Conservation (phyloP, 2,888 invertebrate genomes). For the Drosophila paracracens region DNA sequence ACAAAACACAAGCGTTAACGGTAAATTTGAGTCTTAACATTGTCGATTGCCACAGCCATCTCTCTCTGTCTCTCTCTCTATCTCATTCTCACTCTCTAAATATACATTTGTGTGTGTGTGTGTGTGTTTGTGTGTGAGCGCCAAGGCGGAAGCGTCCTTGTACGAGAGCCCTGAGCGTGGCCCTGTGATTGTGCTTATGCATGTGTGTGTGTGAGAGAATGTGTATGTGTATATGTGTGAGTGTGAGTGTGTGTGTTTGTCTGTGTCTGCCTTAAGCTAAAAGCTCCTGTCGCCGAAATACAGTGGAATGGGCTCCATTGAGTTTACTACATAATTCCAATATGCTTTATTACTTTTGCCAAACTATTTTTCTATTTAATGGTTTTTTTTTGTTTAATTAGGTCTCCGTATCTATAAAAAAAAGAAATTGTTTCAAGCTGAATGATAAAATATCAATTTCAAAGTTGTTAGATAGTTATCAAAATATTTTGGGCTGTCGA, state of each 20-base stretch:
- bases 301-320: slow-evolving; percentile 35
- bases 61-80: neutral
- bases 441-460: neutral
- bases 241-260: slow-evolving; percentile 7
- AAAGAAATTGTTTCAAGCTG: neutral
- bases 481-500: neutral
- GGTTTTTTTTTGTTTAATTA: neutral
- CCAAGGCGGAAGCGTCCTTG: slow-evolving; percentile 74
- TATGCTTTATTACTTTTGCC: neutral
- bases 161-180: slow-evolving; percentile 56
- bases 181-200: slow-evolving; percentile 30
- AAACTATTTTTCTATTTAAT: neutral
- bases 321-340: neutral
- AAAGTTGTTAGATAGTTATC: neutral
- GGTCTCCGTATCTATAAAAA: neutral
- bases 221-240: neutral
- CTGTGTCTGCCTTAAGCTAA: slow-evolving; percentile 34
- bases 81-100: neutral
- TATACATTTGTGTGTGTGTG: slow-evolving; percentile 12
- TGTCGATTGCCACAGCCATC: slow-evolving; percentile 42
- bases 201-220: slow-evolving; percentile 2
- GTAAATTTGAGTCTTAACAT: slow-evolving; percentile 69
- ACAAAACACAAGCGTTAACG: slow-evolving; percentile 72
- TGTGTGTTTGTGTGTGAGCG: slow-evolving; percentile 30
- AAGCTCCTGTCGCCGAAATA: slow-evolving; percentile 46